phyloP scores from a whole-genome alignment of 2,888 invertebrate genomes.

The Flabesymbios commensalis region DNA sequence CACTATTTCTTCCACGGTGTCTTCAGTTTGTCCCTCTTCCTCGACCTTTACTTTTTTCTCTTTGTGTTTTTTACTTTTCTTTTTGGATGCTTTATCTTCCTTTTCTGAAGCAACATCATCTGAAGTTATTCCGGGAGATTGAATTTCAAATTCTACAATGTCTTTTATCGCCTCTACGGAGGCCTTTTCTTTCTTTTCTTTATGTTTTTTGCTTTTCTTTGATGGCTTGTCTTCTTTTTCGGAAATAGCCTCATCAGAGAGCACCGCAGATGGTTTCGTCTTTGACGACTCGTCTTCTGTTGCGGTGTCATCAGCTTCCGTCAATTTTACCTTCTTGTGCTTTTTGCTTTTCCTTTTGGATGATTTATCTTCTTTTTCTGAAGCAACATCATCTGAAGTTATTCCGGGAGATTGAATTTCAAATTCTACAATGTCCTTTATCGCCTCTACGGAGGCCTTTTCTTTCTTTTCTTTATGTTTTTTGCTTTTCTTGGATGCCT shows the following conservation, averaged over 20 bases:
- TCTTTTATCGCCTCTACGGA: not conserved
- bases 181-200: not conserved
- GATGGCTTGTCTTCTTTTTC: too few relatives aligned
- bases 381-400: not conserved
- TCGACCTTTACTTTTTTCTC: too few relatives aligned
- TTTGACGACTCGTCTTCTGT: not conserved
- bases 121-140: too few relatives aligned
- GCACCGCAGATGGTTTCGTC: not conserved
- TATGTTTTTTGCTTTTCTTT: not conserved
- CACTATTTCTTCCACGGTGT: too few relatives aligned
- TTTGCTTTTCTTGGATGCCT: too few relatives aligned
- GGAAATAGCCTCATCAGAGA: too few relatives aligned
- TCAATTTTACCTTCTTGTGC: not conserved
- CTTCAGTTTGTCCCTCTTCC: too few relatives aligned
- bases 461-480: too few relatives aligned
- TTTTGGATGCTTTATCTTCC: not conserved
- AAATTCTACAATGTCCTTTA: not conserved
- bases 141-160: not conserved
- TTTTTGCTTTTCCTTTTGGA: not conserved
- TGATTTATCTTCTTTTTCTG: not conserved
- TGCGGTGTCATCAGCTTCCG: too few relatives aligned
- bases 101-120: not conserved
- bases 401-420: not conserved
- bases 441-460: too few relatives aligned
- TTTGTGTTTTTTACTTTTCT: not conserved